A percentile compares a stretch with the other conserved stretches of the same genome.
phyloP scores from a whole-genome alignment of 1,140 invertebrate species.

The Cataglyphis hispanica region DNA sequence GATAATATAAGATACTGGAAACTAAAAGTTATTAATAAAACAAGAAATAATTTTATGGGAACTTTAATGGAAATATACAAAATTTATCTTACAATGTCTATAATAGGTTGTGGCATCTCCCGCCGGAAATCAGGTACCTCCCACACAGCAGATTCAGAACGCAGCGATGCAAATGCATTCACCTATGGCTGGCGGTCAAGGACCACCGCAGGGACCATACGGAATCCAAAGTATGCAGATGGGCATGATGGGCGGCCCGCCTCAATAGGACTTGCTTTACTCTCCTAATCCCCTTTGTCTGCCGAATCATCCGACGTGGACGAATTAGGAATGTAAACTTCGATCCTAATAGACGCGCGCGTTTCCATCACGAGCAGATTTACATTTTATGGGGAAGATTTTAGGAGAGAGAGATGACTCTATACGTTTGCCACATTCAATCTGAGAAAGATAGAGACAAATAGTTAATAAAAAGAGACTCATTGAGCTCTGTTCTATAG shows the following conservation, averaged over 20 bases:
- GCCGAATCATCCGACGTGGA: slow-evolving; percentile 77
- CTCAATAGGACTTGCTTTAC: slow-evolving; percentile 84
- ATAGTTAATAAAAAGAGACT: background rate
- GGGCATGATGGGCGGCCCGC: slow-evolving; percentile 87
- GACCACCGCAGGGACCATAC: slow-evolving; percentile 82
- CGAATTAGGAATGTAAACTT: slow-evolving; percentile 76
- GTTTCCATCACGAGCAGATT: slow-evolving; percentile 55
- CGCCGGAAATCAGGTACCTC: slow-evolving; percentile 84
- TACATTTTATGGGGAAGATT: slow-evolving; percentile 65
- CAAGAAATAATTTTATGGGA: background rate
- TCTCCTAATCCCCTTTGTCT: slow-evolving; percentile 79
- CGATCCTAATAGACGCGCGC: background rate
- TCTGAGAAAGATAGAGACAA: background rate
- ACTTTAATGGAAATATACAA: background rate
- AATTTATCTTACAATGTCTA: slow-evolving; percentile 22
- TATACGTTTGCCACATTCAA: background rate
- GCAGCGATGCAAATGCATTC: slow-evolving; percentile 86
- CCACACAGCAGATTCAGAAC: slow-evolving; percentile 87
- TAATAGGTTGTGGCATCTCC: slow-evolving; percentile 84
- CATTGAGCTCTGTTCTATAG: background rate
- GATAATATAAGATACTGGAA: background rate
- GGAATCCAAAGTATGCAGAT: slow-evolving; percentile 84
- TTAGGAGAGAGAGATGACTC: slow-evolving; percentile 71
- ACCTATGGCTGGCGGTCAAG: slow-evolving; percentile 84
- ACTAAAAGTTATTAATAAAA: background rate